phyloP scores from a whole-genome alignment of 2,113 vertebrate genomes.

The Nycticebus coucang region DNA sequence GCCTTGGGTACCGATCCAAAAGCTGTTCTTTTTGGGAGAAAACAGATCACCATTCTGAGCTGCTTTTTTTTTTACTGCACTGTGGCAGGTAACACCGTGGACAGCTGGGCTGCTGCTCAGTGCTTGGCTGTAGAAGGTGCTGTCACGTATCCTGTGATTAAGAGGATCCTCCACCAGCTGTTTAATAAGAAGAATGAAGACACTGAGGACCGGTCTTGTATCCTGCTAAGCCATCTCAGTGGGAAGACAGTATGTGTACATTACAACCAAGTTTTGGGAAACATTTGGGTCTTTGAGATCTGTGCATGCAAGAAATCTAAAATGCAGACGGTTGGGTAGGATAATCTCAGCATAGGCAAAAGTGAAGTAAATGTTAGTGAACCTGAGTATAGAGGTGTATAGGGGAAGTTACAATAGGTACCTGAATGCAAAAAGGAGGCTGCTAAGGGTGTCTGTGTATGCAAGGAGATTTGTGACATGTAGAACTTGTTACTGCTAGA shows the following conservation, averaged over 20 bases:
- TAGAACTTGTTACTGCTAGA: neutral
- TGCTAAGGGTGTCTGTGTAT: neutral
- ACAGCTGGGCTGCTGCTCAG: conserved; percentile 88
- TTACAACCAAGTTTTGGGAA: neutral
- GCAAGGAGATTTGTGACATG: neutral
- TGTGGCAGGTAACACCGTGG: conserved; percentile 78
- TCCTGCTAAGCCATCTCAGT: conserved; percentile 83
- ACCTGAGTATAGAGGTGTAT: neutral
- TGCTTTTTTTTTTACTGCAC: neutral
- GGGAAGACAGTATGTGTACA: conserved; percentile 82
- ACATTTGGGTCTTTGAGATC: neutral
- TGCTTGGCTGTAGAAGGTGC: conserved; percentile 85
- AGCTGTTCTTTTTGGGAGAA: neutral
- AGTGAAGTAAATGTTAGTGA: neutral
- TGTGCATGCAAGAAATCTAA: neutral
- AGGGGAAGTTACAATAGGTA: neutral
- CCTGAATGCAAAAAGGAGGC: neutral
- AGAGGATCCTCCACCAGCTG: conserved; percentile 84
- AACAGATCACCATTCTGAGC: neutral
- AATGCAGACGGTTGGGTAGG: neutral
- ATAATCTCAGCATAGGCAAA: neutral
- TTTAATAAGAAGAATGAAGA: conserved; percentile 77
- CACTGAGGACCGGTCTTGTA: conserved; percentile 79
- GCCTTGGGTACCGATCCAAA: neutral
- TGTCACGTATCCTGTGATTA: conserved; percentile 80